phyloP scores from a whole-genome alignment of 2,888 invertebrate species.

The Cetonia aurata region DNA sequence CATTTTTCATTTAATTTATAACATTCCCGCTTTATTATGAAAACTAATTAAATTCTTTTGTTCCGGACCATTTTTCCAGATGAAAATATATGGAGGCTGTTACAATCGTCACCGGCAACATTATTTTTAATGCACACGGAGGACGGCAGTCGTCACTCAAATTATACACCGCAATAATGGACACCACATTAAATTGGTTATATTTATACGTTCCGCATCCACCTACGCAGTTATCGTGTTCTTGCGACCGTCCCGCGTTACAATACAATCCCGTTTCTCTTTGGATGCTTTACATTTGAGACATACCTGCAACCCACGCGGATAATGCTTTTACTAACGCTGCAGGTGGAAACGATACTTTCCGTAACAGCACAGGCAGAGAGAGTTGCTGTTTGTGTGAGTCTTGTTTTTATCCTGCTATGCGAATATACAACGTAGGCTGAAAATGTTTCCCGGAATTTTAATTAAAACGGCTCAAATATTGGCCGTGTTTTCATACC shows the following conservation, averaged over 20 bases:
- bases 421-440: too few species aligned
- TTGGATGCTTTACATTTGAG: too few species aligned
- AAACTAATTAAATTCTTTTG: constrained; percentile 41
- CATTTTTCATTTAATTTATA: constrained; percentile 38
- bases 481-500: constrained; percentile 12
- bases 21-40: constrained; percentile 38
- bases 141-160: constrained; percentile 30
- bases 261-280: too few species aligned
- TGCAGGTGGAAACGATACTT: background rate
- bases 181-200: constrained; percentile 22
- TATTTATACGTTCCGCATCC: constrained; percentile 1
- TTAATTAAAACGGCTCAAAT: constrained; percentile 38
- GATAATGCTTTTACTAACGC: too few species aligned
- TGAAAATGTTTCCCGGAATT: constrained; percentile 28
- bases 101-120: constrained; percentile 33
- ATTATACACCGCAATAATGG: constrained; percentile 28
- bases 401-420: constrained; percentile 11
- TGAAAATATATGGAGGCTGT: constrained; percentile 38
- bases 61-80: constrained; percentile 32
- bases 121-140: constrained; percentile 32
- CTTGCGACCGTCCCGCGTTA: too few species aligned
- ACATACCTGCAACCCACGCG: too few species aligned
- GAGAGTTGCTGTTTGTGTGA: constrained; percentile 2
- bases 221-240: background rate
- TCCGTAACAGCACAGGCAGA: background rate